Percentiles rank a stretch among this genome's conserved stretches.
Conservation (phyloP, 1,140 invertebrate species). For the Macrobrachium rosenbergii region DNA sequence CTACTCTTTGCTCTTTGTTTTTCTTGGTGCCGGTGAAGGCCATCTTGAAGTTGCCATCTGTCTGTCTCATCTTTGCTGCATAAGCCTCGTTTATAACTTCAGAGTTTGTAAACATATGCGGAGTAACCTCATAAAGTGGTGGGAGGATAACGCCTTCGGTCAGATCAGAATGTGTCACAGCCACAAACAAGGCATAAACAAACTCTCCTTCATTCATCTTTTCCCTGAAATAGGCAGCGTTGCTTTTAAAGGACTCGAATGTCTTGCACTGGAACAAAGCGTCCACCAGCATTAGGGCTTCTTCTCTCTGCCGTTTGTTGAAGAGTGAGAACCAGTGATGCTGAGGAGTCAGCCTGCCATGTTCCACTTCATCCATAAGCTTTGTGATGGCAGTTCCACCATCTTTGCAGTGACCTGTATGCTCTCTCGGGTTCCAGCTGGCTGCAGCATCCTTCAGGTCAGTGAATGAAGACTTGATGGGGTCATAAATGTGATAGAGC, state of each 20-base stretch:
- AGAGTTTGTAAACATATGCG: constrained; percentile 70
- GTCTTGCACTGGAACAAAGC: constrained; percentile 49
- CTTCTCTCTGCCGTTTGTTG: constrained; percentile 58
- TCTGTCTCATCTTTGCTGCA: constrained; percentile 69
- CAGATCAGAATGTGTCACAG: constrained; percentile 64
- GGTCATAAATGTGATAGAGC: constrained; percentile 41
- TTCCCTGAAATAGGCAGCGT: constrained; percentile 62
- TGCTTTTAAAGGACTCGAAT: constrained; percentile 51
- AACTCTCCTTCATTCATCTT: constrained; percentile 67
- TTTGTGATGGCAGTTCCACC: constrained; percentile 45
- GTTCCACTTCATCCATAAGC: constrained; percentile 48
- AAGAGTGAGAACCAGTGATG: constrained; percentile 62
- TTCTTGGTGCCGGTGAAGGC: constrained; percentile 62
- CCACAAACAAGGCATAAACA: constrained; percentile 66
- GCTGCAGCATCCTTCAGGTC: constrained; percentile 34
- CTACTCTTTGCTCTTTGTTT: constrained; percentile 66
- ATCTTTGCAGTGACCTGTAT: constrained; percentile 36
- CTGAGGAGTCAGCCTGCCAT: constrained; percentile 27
- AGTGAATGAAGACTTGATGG: constrained; percentile 13
- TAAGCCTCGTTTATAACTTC: constrained; percentile 68
- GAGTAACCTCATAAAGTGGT: constrained; percentile 68
- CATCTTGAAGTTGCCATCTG: constrained; percentile 66
- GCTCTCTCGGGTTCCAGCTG: constrained; percentile 34
- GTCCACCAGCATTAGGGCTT: constrained; percentile 59
- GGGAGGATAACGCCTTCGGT: constrained; percentile 71